Conservation (phyloP, 2,113 vertebrate species). For the Canis aureus region DNA sequence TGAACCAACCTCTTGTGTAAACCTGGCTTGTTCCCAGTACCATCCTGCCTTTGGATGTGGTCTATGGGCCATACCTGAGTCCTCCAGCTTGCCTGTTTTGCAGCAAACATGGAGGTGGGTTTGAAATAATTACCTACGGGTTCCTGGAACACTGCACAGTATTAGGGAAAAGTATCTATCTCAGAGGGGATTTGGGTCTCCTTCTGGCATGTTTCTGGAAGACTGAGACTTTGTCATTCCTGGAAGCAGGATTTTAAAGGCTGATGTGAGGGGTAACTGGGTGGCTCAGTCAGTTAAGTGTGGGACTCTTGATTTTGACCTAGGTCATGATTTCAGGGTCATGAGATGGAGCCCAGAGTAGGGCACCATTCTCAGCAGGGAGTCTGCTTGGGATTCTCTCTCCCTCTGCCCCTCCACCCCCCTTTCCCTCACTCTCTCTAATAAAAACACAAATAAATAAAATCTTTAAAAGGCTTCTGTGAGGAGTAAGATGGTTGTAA, state of each 20-base stretch:
- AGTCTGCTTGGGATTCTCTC: neutral
- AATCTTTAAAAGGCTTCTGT: neutral
- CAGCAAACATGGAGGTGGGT: neutral
- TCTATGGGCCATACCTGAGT: fast-evolving
- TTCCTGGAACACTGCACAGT: neutral
- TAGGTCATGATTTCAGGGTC: neutral
- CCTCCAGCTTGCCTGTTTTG: neutral
- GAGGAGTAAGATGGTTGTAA: neutral
- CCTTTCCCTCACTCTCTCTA: neutral
- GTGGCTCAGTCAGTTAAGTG: neutral
- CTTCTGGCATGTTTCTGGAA: neutral
- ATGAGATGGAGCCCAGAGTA: neutral
- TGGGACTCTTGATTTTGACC: neutral
- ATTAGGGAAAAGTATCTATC: neutral
- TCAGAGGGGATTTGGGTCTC: neutral
- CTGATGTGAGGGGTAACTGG: neutral
- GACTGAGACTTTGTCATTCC: neutral
- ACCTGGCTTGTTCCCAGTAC: neutral
- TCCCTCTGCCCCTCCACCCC: neutral
- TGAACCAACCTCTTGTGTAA: neutral
- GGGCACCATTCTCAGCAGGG: neutral
- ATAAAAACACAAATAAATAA: neutral
- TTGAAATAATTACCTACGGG: neutral
- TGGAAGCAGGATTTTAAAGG: neutral
- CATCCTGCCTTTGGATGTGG: neutral